Evolutionary conservation across 2,113 vertebrate genomes (phyloP).

Genomic region (Apus apus): DNA sequence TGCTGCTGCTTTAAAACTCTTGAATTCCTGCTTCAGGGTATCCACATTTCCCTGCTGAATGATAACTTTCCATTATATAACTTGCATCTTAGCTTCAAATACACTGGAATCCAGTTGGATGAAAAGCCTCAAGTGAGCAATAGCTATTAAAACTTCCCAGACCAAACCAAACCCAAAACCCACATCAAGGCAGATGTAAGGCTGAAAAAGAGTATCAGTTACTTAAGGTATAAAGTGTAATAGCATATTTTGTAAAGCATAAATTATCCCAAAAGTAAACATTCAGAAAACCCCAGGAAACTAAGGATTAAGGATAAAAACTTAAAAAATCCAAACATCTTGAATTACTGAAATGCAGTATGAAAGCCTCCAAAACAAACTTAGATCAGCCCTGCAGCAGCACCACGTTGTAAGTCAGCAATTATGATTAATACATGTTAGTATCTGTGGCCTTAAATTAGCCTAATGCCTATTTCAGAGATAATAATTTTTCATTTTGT

Average conservation of each 20-base stretch:
- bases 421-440: not conserved
- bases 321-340: conserved; percentile 32
- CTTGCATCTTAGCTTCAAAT: not conserved
- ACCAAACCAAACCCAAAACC: conserved; percentile 54
- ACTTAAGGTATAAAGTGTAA: not conserved
- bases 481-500: not conserved
- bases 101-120: not conserved
- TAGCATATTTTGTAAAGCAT: not conserved
- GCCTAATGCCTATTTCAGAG: not conserved
- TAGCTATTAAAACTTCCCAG: conserved; percentile 51
- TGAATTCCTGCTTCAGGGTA: not conserved
- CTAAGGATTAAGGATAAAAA: conserved; percentile 40
- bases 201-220: not conserved
- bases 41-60: not conserved
- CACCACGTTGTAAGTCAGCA: not conserved
- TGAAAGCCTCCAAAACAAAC: conserved; percentile 24
- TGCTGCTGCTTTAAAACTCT: not conserved
- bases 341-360: conserved; percentile 17
- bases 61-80: not conserved
- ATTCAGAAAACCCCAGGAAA: conserved; percentile 35
- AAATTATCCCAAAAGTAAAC: conserved; percentile 43
- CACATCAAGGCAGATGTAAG: conserved; percentile 16
- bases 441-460: not conserved
- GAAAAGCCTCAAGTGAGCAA: conserved; percentile 23
- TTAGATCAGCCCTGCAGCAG: not conserved